Conservation (phyloP, 2,797 vertebrate species). For the Tenualosa thibaudeaui region DNA sequence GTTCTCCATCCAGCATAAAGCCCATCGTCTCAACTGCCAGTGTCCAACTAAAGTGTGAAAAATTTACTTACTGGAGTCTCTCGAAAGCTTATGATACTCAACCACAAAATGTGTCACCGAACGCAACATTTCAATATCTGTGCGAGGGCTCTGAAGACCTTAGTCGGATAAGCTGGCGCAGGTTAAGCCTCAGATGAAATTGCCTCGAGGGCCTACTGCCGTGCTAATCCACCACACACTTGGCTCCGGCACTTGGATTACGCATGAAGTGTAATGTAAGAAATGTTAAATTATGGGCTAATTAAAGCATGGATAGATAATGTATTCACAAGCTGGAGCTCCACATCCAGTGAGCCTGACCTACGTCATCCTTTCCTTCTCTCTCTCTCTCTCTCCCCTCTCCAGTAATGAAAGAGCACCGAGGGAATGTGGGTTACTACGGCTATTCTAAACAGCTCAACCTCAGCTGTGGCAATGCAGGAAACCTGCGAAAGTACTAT, state of each 20-base stretch:
- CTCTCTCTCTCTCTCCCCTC: background rate
- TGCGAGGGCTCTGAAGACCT: background rate
- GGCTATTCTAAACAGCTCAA: background rate
- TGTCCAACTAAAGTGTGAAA: background rate
- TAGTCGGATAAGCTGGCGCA: background rate
- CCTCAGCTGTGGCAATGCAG: slow-evolving; percentile 22
- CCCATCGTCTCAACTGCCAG: background rate
- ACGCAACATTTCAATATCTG: background rate
- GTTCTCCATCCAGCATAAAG: background rate
- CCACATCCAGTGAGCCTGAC: background rate
- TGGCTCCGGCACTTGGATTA: background rate
- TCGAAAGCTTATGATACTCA: background rate
- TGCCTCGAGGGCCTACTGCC: background rate
- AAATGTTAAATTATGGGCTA: slow-evolving; percentile 20
- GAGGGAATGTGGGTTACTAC: slow-evolving; percentile 19
- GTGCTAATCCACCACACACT: background rate
- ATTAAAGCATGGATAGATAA: slow-evolving; percentile 30
- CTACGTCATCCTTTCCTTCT: background rate
- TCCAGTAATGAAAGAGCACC: background rate
- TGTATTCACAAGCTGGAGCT: background rate
- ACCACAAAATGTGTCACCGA: background rate
- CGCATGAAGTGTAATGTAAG: background rate
- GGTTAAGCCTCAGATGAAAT: slow-evolving; percentile 1
- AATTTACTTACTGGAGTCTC: background rate
- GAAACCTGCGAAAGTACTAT: background rate